phyloP scores from a whole-genome alignment of 2,797 vertebrate species.

The Linurgus olivaceus region DNA sequence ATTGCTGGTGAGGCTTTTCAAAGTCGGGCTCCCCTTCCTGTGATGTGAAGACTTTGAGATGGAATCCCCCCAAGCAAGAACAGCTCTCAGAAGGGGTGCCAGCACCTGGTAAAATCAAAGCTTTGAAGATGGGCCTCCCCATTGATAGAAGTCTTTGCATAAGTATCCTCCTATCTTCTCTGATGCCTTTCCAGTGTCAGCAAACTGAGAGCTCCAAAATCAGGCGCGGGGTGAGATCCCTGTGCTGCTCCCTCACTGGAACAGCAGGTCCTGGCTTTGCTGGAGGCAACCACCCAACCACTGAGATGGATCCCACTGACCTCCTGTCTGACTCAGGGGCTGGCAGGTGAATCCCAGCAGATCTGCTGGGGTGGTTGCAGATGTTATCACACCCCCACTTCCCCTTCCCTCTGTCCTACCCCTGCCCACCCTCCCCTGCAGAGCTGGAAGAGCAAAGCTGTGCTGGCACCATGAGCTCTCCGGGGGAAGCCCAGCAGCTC shows the following conservation, averaged over 20 bases:
- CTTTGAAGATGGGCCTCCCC: constrained; percentile 74
- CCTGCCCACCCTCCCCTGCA: not conserved
- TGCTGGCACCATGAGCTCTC: not conserved
- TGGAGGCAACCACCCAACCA: not conserved
- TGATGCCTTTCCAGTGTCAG: constrained; percentile 72
- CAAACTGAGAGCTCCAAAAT: constrained; percentile 37
- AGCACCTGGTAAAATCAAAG: constrained; percentile 52
- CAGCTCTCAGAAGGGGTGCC: constrained; percentile 62
- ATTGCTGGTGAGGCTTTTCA: constrained; percentile 46
- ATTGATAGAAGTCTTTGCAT: constrained; percentile 60
- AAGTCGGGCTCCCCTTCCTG: constrained; percentile 64
- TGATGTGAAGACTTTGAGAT: constrained; percentile 60
- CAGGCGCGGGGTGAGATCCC: not conserved
- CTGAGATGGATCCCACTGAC: not conserved
- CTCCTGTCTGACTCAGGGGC: not conserved
- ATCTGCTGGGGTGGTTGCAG: constrained; percentile 8
- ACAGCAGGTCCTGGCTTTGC: constrained; percentile 22
- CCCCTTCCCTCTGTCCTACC: not conserved
- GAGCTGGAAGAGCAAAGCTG: not conserved
- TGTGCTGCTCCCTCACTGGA: constrained; percentile 34
- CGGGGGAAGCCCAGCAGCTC: not conserved
- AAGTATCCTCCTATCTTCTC: constrained; percentile 52
- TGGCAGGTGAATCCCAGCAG: constrained; percentile 13
- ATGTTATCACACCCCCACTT: not conserved
- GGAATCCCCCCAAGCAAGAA: constrained; percentile 58